A percentile compares a stretch with the other conserved stretches of the same genome.
phyloP scores from a whole-genome alignment of 2,797 vertebrate genomes.

The Geotria australis region DNA sequence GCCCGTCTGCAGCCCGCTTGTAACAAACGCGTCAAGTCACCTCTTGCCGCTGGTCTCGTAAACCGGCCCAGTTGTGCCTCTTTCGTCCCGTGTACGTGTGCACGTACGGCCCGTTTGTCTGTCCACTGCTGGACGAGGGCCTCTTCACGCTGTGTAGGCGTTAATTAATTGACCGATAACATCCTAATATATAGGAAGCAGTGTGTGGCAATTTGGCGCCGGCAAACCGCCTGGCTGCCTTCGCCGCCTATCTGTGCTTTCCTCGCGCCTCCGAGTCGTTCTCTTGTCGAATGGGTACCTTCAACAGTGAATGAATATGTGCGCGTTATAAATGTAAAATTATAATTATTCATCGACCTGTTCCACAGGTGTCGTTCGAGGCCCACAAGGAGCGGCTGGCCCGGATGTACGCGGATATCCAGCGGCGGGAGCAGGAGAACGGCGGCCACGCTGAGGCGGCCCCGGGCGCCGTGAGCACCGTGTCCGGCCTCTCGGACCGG shows the following conservation, averaged over 20 bases:
- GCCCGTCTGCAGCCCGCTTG: too few relatives aligned
- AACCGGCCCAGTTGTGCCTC: neutral
- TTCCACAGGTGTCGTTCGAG: slow-evolving; percentile 62
- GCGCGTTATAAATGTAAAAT: too few relatives aligned
- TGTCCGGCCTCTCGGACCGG: slow-evolving; percentile 12
- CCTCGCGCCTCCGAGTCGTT: too few relatives aligned
- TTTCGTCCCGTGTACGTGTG: neutral
- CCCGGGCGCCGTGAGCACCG: slow-evolving; percentile 15
- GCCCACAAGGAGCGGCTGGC: slow-evolving; percentile 68
- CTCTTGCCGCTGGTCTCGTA: neutral
- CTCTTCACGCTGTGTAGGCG: too few relatives aligned
- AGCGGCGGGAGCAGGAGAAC: slow-evolving; percentile 17
- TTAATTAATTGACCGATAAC: too few relatives aligned
- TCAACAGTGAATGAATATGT: too few relatives aligned
- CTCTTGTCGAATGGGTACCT: too few relatives aligned
- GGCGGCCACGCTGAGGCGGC: slow-evolving; percentile 1
- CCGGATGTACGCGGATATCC: slow-evolving; percentile 43
- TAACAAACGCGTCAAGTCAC: neutral
- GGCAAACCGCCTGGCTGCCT: too few relatives aligned
- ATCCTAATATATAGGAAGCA: too few relatives aligned
- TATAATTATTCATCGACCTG: slow-evolving; percentile 1
- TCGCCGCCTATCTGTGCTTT: too few relatives aligned
- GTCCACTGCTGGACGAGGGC: neutral
- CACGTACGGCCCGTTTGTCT: neutral
- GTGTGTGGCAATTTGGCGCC: too few relatives aligned